These are phyloP conservation scores for Barnardius zonarius DNA, from an alignment of 2,113 vertebrate species.

Conservation along the genomic window DNA sequence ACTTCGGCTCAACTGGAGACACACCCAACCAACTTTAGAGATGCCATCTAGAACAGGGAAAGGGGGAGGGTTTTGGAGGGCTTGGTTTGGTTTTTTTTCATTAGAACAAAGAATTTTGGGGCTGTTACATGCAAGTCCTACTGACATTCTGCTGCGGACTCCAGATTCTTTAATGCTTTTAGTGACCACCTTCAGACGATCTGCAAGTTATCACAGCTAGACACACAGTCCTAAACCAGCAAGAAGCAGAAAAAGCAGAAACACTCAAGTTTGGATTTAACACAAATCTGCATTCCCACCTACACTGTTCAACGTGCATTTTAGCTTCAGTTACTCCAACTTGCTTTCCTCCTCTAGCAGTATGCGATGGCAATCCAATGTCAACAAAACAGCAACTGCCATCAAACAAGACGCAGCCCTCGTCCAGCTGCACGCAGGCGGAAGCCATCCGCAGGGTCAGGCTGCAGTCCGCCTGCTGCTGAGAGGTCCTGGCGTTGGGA, in stretches of 20 bases:
- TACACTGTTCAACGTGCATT: background rate
- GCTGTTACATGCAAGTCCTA: background rate
- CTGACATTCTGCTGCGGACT: background rate
- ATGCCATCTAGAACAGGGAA: background rate
- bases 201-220: background rate
- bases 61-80: background rate
- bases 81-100: background rate
- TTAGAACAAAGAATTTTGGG: background rate
- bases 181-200: background rate
- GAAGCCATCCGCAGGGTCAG: background rate
- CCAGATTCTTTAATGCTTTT: background rate
- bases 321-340: background rate
- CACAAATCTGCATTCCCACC: background rate
- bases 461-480: background rate
- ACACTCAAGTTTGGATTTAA: background rate
- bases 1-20: background rate
- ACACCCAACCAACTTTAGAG: background rate
- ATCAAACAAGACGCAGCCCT: accelerated
- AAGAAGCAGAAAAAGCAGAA: background rate
- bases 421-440: background rate
- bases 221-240: background rate
- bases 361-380: accelerated
- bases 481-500: background rate
- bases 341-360: background rate
- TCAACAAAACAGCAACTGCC: background rate